Percentiles rank a stretch among this genome's conserved stretches.
phyloP scores from a whole-genome alignment of 2,113 vertebrate species.

The Polypterus senegalus region DNA sequence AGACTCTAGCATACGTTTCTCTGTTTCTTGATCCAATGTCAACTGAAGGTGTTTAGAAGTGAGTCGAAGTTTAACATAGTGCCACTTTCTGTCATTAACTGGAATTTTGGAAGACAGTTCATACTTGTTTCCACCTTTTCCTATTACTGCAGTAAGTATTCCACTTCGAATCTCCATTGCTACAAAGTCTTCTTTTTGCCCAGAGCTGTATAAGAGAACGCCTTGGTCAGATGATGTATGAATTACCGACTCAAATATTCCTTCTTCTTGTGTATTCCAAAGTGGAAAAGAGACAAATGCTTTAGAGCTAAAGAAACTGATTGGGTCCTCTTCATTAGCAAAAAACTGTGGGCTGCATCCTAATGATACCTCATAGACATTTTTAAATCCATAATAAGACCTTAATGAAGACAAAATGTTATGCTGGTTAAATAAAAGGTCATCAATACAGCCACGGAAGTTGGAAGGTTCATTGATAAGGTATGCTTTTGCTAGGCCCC shows the following conservation, averaged over 20 bases:
- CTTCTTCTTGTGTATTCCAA: slow-evolving; percentile 43
- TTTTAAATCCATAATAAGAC: slow-evolving; percentile 66
- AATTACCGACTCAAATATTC: slow-evolving; percentile 51
- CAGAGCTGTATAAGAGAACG: slow-evolving; percentile 67
- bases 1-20: slow-evolving; percentile 43
- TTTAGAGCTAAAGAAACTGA: slow-evolving; percentile 83
- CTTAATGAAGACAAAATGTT: slow-evolving; percentile 66
- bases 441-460: slow-evolving; percentile 75
- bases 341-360: slow-evolving; percentile 82
- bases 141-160: slow-evolving; percentile 49
- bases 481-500: slow-evolving; percentile 54
- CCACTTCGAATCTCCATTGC: slow-evolving; percentile 70
- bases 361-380: slow-evolving; percentile 66
- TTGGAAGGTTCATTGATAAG: slow-evolving; percentile 29
- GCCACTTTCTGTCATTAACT: slow-evolving; percentile 68
- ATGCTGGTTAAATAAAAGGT: slow-evolving; percentile 61
- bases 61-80: slow-evolving; percentile 53
- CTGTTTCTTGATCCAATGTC: slow-evolving; percentile 53
- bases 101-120: slow-evolving; percentile 47
- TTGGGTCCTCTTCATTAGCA: slow-evolving; percentile 60
- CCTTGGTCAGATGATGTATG: slow-evolving; percentile 59
- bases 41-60: slow-evolving; percentile 55
- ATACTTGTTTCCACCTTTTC: slow-evolving; percentile 43
- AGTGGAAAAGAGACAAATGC: slow-evolving; percentile 63
- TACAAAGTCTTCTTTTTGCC: slow-evolving; percentile 59